These are phyloP conservation scores for Hyles vespertilio DNA, from an alignment of 1,140 invertebrate genomes.

Conservation along the genomic window DNA sequence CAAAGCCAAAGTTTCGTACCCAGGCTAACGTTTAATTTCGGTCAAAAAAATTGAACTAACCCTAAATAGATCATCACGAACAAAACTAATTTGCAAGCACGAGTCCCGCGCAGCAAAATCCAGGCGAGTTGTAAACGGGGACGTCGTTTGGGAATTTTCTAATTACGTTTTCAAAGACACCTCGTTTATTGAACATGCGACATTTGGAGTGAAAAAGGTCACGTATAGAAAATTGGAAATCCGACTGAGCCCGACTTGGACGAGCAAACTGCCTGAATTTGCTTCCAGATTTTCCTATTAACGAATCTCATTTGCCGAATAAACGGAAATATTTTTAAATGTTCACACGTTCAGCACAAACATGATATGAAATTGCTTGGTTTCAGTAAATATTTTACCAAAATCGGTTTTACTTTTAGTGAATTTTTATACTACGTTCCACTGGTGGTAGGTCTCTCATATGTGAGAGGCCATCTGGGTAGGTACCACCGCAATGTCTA, in stretches of 20 bases:
- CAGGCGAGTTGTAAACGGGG: constrained; percentile 32
- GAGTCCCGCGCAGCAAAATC: no score
- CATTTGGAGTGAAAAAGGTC: constrained; percentile 65
- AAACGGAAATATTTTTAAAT: constrained; percentile 3
- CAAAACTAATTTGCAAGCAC: constrained; percentile 64
- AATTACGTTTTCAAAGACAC: constrained; percentile 75
- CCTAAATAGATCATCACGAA: constrained; percentile 35
- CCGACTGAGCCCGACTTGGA: constrained; percentile 30
- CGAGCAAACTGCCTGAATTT: constrained; percentile 32
- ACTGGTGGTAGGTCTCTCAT: no score
- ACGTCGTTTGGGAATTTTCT: constrained; percentile 72
- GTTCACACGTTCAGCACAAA: constrained; percentile 18
- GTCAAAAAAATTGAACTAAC: no score
- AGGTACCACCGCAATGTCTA: no score
- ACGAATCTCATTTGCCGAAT: constrained; percentile 44
- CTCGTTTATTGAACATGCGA: constrained; percentile 69
- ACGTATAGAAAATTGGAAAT: constrained; percentile 67
- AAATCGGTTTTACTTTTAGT: background rate
- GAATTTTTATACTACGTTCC: no score
- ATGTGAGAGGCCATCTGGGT: no score
- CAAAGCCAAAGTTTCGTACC: no score
- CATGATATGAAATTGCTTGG: background rate
- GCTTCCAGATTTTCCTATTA: constrained; percentile 52
- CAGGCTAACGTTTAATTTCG: constrained; percentile 3
- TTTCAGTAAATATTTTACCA: constrained; percentile 1